Evolutionary conservation across 2,797 vertebrate genomes (phyloP).

Genomic region (Manis crassicaudata): DNA sequence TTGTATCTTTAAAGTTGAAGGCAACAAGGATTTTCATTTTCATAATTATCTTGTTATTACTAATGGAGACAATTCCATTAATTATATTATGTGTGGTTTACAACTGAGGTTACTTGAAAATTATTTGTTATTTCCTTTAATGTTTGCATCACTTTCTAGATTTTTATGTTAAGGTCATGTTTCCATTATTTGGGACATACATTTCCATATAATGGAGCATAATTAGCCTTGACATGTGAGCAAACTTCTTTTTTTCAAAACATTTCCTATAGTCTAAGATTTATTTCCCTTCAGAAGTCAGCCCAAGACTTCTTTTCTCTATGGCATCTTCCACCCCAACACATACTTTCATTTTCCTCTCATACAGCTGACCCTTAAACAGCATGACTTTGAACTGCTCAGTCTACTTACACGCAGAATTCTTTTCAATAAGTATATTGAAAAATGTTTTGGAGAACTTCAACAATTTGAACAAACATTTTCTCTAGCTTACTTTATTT

Average conservation of each 20-base stretch:
- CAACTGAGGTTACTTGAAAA: not conserved
- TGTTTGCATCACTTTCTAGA: not conserved
- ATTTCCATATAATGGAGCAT: not conserved
- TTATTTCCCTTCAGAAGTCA: not conserved
- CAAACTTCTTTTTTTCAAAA: not conserved
- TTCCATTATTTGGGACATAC: not conserved
- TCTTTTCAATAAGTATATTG: too few relatives aligned
- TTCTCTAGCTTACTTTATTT: too few relatives aligned
- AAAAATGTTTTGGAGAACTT: too few relatives aligned
- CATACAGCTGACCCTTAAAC: too few relatives aligned
- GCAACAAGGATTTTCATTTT: not conserved
- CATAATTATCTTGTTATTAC: not conserved
- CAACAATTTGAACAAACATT: too few relatives aligned
- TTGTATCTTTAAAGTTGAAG: not conserved
- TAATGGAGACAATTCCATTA: not conserved
- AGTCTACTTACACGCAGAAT: too few relatives aligned
- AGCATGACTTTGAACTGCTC: too few relatives aligned
- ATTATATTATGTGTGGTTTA: not conserved
- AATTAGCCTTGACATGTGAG: not conserved
- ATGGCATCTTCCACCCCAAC: too few relatives aligned
- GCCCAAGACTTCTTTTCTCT: not conserved
- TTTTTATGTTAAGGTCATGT: not conserved
- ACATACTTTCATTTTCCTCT: not conserved
- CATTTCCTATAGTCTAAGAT: not conserved
- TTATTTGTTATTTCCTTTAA: not conserved